Base-by-base conservation (phyloP, 2,888 invertebrate genomes). In the Perithous albicinctus region DNA sequence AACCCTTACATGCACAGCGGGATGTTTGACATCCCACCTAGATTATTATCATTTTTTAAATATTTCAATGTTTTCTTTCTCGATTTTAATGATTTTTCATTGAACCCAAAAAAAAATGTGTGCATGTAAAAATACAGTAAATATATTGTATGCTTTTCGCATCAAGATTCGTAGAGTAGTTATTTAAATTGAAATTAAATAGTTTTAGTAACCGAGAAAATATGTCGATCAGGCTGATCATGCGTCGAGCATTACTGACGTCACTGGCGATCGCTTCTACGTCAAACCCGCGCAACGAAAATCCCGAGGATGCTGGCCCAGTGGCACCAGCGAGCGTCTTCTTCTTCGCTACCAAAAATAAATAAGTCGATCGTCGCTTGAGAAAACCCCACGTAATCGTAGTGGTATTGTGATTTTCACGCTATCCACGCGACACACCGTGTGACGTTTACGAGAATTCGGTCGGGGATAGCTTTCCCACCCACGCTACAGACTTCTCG, bases 401-500 rank as follows among this genome's bases (percentile, higher is more conserved):
- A 15, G 32, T 20, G 23, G 41, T 69, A 43, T 41, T 70, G 70
- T 26, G 38, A 69, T 51, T 56, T 51, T 56, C 41, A 8, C 6
- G 56, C 41, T 15, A 56, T 29, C 15, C 29, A 15, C 51, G 35
- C 15, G 29, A 46, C 18, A 46, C 18, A 12, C 10, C 56, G 29
- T 5, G 48, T 23, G 38, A 38, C 63, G 26, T 54, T 74, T 64
- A 51, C 38, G 63, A 64, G 51, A 74, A 74, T 74, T 63, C 63
- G 38, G 35, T 74, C 73, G 51, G 56, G 54, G 67, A 74, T 51
- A 61, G 35, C 64, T 69, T 72, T 74, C 29, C n/a, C 66, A 51
- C 78, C 63, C 74, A 66, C 77, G 63, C 66, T 46, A 6, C 56
- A 32, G 54, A 56, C 43, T 41, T 18, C 35, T 69, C 81, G 81